Conservation (phyloP, 92 coral and sea anemone genomes). For the Porites lobata region DNA sequence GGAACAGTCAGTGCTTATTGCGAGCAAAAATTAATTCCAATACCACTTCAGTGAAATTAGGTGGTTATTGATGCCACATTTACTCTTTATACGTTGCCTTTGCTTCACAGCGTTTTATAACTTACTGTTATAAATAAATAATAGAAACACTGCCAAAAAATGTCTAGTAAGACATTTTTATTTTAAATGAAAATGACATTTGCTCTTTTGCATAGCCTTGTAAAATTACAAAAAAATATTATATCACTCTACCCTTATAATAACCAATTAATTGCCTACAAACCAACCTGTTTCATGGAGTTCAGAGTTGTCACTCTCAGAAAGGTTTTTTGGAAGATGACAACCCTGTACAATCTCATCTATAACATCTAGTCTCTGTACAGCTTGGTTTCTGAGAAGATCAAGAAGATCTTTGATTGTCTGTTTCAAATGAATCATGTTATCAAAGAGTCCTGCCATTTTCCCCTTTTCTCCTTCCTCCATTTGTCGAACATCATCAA, state of each 20-base stretch:
- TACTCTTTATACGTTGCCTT: too few relatives aligned
- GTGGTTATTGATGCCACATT: too few relatives aligned
- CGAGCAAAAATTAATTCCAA: too few relatives aligned
- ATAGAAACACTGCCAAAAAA: not conserved
- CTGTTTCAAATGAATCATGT: constrained; percentile 61
- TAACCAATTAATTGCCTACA: not conserved
- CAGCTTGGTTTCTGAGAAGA: constrained; percentile 29
- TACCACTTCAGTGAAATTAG: too few relatives aligned
- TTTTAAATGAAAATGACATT: not conserved
- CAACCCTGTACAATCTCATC: constrained; percentile 9
- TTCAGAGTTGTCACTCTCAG: constrained; percentile 5
- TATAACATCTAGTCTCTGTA: constrained; percentile 33
- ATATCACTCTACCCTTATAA: too few relatives aligned
- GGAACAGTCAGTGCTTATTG: too few relatives aligned
- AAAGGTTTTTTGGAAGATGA: not conserved
- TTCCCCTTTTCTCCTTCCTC: constrained; percentile 38
- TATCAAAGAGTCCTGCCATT: constrained; percentile 76
- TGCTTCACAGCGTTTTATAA: not conserved
- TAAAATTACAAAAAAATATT: too few relatives aligned
- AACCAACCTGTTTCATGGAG: constrained; percentile 7
- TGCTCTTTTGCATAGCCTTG: not conserved
- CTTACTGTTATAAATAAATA: not conserved
- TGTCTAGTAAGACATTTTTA: not conserved
- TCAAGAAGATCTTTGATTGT: constrained; percentile 60
- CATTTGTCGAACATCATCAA: constrained; percentile 48